Evolutionary conservation across 2,113 vertebrate genomes (phyloP).

Genomic region (Antechinus stuartii): DNA sequence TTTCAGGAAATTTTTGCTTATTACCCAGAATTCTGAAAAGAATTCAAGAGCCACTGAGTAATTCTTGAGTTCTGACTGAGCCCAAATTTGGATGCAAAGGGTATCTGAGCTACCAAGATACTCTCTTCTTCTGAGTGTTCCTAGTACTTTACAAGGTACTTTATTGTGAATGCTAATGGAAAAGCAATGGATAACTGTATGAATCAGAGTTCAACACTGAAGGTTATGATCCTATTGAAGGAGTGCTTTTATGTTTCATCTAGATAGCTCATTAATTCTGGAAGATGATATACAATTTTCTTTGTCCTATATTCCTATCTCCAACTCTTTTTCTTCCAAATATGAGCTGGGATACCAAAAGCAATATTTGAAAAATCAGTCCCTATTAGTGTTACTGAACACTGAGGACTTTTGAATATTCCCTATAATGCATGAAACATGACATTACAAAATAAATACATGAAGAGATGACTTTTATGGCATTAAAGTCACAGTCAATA

Average conservation of each 20-base stretch:
- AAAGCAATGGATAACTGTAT: background rate
- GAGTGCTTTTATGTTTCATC: background rate
- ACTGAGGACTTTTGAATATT: no score
- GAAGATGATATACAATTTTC: background rate
- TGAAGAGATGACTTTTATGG: no score
- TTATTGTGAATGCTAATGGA: background rate
- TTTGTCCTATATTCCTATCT: no score
- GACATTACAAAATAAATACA: no score
- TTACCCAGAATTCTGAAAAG: background rate
- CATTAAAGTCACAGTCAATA: no score
- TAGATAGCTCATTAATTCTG: background rate
- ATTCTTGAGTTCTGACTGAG: background rate
- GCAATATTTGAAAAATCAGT: no score
- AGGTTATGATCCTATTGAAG: background rate
- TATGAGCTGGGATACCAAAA: no score
- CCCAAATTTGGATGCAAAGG: background rate
- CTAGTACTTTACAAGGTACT: background rate
- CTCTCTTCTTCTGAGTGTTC: background rate
- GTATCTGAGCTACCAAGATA: background rate
- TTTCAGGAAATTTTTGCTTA: background rate
- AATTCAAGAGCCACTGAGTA: background rate
- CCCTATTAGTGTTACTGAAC: no score
- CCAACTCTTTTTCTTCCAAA: no score
- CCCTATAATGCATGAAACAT: no score
- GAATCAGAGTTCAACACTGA: constrained; percentile 2